phyloP scores from a whole-genome alignment of 2,888 invertebrate genomes.

The Scaptodrosophila latifasciaeformis region DNA sequence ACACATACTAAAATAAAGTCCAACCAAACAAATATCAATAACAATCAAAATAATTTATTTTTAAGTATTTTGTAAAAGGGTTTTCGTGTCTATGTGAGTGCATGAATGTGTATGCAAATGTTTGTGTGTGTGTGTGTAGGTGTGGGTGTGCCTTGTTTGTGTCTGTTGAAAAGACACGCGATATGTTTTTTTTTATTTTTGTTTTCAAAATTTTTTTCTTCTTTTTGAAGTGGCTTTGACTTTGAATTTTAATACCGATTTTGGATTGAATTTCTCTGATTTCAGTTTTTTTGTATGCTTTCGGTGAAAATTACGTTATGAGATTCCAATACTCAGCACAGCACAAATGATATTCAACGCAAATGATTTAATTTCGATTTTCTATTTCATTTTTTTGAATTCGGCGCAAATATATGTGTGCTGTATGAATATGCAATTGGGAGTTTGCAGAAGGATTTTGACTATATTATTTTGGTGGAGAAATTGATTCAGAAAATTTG shows the following conservation, averaged over 20 bases:
- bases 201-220: too few relatives aligned
- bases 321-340: constrained; percentile 71
- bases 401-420: constrained; percentile 46
- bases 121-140: constrained; percentile 11
- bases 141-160: constrained; percentile 15
- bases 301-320: constrained; percentile 73
- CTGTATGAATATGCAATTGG: constrained; percentile 35
- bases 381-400: constrained; percentile 4
- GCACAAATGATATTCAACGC: constrained; percentile 57
- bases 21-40: constrained; percentile 48
- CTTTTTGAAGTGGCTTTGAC: constrained; percentile 31
- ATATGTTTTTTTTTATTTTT: constrained; percentile 32
- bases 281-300: constrained; percentile 37
- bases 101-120: constrained; percentile 18
- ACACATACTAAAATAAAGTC: constrained; percentile 37
- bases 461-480: background rate
- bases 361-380: constrained; percentile 8
- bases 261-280: constrained; percentile 11
- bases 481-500: background rate
- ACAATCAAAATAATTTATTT: constrained; percentile 39
- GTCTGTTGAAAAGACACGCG: constrained; percentile 33
- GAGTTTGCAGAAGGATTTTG: constrained; percentile 26
- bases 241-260: constrained; percentile 5
- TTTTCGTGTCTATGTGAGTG: constrained; percentile 4
- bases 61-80: too few relatives aligned